phyloP scores from a whole-genome alignment of 2,888 invertebrate genomes.

The Meteorus cinctellus region DNA sequence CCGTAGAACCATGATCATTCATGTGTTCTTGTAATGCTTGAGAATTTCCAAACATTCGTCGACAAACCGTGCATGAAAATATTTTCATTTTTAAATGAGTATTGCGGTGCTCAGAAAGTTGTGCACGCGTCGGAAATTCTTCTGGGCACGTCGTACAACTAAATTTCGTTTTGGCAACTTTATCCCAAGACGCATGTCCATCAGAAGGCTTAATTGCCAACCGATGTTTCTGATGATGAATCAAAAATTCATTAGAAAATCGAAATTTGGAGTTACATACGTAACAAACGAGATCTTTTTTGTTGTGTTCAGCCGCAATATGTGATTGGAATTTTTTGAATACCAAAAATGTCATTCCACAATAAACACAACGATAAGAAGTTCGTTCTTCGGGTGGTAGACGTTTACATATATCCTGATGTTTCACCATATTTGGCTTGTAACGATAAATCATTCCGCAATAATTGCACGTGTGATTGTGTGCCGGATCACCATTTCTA shows the following conservation, averaged over 20 bases:
- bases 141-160: slow-evolving; percentile 77
- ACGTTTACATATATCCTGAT: slow-evolving; percentile 61
- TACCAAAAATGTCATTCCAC: slow-evolving; percentile 66
- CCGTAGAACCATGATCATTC: slow-evolving; percentile 64
- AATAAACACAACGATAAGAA: slow-evolving; percentile 65
- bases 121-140: slow-evolving; percentile 74
- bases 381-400: slow-evolving; percentile 58
- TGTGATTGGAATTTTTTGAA: slow-evolving; percentile 68
- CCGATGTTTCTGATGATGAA: slow-evolving; percentile 69
- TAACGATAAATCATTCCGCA: slow-evolving; percentile 72
- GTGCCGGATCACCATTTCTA: slow-evolving; percentile 66
- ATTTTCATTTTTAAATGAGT: slow-evolving; percentile 80
- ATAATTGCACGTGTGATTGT: slow-evolving; percentile 65
- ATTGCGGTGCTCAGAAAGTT: slow-evolving; percentile 80
- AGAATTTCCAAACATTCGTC: slow-evolving; percentile 79
- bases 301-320: slow-evolving; percentile 60
- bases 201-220: slow-evolving; percentile 15
- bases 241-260: slow-evolving; percentile 75
- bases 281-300: slow-evolving; percentile 73
- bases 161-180: slow-evolving; percentile 53
- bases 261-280: slow-evolving; percentile 74
- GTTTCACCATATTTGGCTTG: slow-evolving; percentile 66
- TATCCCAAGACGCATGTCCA: slow-evolving; percentile 26
- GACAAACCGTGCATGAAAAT: slow-evolving; percentile 77
- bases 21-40: slow-evolving; percentile 71